Conservation (phyloP, 2,888 invertebrate species). For the Noctua janthina region DNA sequence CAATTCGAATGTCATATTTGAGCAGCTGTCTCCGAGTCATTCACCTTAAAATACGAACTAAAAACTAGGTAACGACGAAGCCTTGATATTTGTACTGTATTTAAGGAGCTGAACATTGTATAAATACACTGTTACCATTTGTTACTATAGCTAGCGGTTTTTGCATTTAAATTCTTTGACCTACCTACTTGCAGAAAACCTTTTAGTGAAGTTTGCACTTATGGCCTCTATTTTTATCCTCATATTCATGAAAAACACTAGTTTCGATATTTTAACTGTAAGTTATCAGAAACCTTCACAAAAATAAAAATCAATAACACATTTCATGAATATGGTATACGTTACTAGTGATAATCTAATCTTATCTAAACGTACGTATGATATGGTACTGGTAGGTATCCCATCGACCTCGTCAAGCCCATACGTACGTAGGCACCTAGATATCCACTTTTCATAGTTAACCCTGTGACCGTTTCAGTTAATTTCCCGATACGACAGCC, state of each 20-base stretch:
- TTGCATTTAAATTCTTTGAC: neutral
- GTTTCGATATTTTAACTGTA: neutral
- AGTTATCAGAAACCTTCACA: neutral
- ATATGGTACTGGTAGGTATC: slow-evolving; percentile 18
- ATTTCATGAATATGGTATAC: slow-evolving; percentile 27
- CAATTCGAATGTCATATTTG: slow-evolving; percentile 9
- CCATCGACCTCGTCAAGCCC: slow-evolving; percentile 12
- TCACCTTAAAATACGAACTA: slow-evolving; percentile 19
- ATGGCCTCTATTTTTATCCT: neutral
- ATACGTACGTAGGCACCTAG: neutral
- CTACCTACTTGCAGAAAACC: neutral
- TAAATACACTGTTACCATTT: neutral
- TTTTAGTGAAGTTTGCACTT: too few relatives aligned
- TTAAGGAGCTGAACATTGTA: slow-evolving; percentile 14
- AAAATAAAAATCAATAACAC: slow-evolving; percentile 40
- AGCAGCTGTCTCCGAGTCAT: slow-evolving; percentile 25
- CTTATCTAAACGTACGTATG: slow-evolving; percentile 29
- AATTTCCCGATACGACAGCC: neutral
- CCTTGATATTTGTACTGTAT: slow-evolving; percentile 2
- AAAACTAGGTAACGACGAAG: neutral
- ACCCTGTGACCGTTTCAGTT: neutral
- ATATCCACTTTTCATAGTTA: slow-evolving; percentile 2
- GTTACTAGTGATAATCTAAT: slow-evolving; percentile 27
- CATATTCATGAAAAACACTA: neutral
- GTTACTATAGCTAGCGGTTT: neutral